Base-by-base conservation (phyloP, 2,113 vertebrate species). In the Clinocottus analis region DNA sequence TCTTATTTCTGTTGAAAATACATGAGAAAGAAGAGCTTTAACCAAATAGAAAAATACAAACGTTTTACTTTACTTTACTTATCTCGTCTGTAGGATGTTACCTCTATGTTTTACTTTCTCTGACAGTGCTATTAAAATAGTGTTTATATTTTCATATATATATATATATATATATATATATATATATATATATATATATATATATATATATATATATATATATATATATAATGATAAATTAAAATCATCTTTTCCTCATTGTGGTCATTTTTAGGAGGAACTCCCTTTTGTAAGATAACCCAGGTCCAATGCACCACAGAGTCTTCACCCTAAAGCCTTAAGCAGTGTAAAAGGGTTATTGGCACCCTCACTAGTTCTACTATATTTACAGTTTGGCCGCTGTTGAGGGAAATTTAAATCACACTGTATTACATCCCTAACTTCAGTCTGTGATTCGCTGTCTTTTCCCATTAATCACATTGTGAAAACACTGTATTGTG, bases 401-500 rank as follows among this genome's bases (percentile, higher is more conserved):
- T 14, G 56, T 62, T 16, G 49, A 70, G 47, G 47, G 65, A 63
- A 35, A 73, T 59, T 72, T 13, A 55, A 75, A 53, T 72, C 71
- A 59, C 11, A 4, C 39, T 66, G 27, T 21, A 12, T 63, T 58
- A 5, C 27, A 73, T 71, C 16, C 77, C 53, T 47, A 14, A 17
- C 4, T 49, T 13, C 47, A 19, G 21, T 31, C 39, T 27, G 55
- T 4, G 51, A 82, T 74, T 65, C 55, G 45, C 49, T n/a, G 35
- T 58, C 75, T 62, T 49, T 67, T 21, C 17, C 49, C 72, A 77
- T 83, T 27, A 78, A 83, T 75, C 59, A 27, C 43, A 37, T 47
- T 66, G 47, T 85, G 64, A 82, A 87, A 86, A 63, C 81, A 74
- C 3, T 43, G 45, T 43, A 29, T 68, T 64, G 55, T 80, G 66